Evolutionary conservation across 1,140 invertebrate genomes (phyloP).

Genomic region (Tetranychus urticae): DNA sequence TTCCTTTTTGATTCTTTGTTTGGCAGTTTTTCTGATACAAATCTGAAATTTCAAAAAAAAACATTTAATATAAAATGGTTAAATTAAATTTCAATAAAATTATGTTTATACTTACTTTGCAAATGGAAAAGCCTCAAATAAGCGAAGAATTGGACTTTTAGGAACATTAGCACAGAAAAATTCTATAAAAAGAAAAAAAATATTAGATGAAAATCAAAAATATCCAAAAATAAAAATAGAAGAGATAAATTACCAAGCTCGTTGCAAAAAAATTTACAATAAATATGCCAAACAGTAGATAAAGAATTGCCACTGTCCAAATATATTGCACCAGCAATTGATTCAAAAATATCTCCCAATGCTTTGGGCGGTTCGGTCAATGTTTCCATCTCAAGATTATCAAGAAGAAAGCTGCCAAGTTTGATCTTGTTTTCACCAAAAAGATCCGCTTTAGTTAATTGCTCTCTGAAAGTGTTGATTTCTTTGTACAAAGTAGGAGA

Average conservation of each 20-base stretch:
- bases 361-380: constrained; percentile 69
- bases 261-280: constrained; percentile 22
- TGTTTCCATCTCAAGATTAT: constrained; percentile 33
- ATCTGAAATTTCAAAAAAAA: too few relatives aligned
- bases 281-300: constrained; percentile 52
- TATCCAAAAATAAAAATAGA: too few relatives aligned
- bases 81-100: too few relatives aligned
- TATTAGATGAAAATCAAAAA: constrained; percentile 18
- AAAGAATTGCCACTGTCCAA: constrained; percentile 57
- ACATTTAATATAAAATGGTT: too few relatives aligned
- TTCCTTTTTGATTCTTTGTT: too few relatives aligned
- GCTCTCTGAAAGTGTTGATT: constrained; percentile 5
- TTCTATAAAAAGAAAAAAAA: too few relatives aligned
- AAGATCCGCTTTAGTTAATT: not conserved
- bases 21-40: too few relatives aligned
- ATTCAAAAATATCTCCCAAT: constrained; percentile 83
- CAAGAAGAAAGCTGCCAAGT: not conserved
- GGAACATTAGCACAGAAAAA: too few relatives aligned
- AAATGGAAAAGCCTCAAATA: too few relatives aligned
- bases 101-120: too few relatives aligned
- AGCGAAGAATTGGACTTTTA: too few relatives aligned
- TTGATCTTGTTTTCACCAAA: not conserved
- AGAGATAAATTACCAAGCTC: too few relatives aligned
- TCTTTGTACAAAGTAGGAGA: constrained; percentile 20
- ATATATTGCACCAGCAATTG: constrained; percentile 70